Evolutionary conservation across 2,888 invertebrate genomes (phyloP), one percentile per base, ranked within the genome.

Genomic region (Meghimatium bilineatum): DNA sequence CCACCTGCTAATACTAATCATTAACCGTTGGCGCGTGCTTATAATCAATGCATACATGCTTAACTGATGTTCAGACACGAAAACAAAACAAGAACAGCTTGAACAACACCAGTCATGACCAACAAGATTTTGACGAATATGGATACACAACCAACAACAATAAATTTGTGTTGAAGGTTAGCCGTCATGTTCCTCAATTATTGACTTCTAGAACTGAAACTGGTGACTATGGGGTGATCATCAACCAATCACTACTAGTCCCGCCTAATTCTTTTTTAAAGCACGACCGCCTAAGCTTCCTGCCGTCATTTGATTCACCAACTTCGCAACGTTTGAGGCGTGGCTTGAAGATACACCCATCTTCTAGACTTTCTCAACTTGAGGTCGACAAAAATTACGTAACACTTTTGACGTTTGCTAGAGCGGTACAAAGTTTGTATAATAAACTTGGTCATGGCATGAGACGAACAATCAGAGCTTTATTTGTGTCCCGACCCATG

Each of bases 351-450:
- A 56, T 72, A 23, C 60, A 76, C 17, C 63, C 83, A 6, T n/a
- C 78, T 17, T 78, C 83, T 1, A 69, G 83, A 29, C 36, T 83
- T 0, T 72, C 83, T 12, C 72, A 83, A 32, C 23, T 72, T 32
- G 72, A 78, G 0, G 83, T 79, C 17, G 74, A 60, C 23, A 63
- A 63, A 32, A 83, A 78, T 20, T 44, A 79, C 6, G 63, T 72
- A 14, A 83, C 83, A 1, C 52, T 83, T 3, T 20, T 83, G 44
- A 79, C 72, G 1, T 78, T 78, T 56, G 76, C 72, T 23, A 63
- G 60, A 34, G n/a, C 26, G 10, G 72, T 36, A 1, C 32, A 63
- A 17, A 32, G 0, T 14, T 49, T 26, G 32, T 71, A 29, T 26
- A 72, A 34, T 44, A 78, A 72, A 12, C 1, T 69, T 5, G 14